Evolutionary conservation across 2,797 vertebrate genomes (phyloP), one percentile per base, ranked within the genome.

Genomic region (Denticeps clupeoides): DNA sequence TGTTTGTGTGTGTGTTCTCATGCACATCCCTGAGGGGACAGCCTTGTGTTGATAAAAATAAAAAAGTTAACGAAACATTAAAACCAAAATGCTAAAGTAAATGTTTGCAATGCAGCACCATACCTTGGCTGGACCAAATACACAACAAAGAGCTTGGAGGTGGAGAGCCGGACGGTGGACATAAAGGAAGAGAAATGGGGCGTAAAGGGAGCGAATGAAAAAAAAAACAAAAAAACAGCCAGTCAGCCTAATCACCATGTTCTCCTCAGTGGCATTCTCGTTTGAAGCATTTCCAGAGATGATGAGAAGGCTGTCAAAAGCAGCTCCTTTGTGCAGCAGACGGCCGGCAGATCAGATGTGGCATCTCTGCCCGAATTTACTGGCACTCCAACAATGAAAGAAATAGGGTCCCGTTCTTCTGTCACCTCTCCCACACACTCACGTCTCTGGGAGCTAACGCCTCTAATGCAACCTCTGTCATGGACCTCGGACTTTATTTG

Each of bases 341-440:
- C 45, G 10, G 24, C 31, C 23, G 47, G 47, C 8, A 1, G 54
- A 70, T 80, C 53, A 65, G 69, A 60, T 43, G 29, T 47, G 45
- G 54, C 51, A 55, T 52, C 31, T 21, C 33, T 41, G 15, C 45
- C 21, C 24, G 24, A 13, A 37, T 50, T 52, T 47, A 59, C 58
- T 43, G 47, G 22, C n/a, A 45, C 64, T 44, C 42, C 40, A 45
- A 54, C 45, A 29, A 47, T 45, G 12, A 28, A 53, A 32, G 24
- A 18, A 24, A 53, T 45, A 68, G n/a, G n/a, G n/a, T n/a, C n/a
- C n/a, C n/a, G n/a, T n/a, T n/a, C 65, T 57, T 67, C 42, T 47
- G 32, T 43, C 45, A 45, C 49, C 53, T n/a, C 50, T 55, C 50
- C 56, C 53, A 49, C 37, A 45, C 26, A 45, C 31, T 33, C 45